Percentiles rank a stretch among this genome's conserved stretches.
phyloP scores from a whole-genome alignment of 2,888 invertebrate species.

The Eupithecia abbreviata region DNA sequence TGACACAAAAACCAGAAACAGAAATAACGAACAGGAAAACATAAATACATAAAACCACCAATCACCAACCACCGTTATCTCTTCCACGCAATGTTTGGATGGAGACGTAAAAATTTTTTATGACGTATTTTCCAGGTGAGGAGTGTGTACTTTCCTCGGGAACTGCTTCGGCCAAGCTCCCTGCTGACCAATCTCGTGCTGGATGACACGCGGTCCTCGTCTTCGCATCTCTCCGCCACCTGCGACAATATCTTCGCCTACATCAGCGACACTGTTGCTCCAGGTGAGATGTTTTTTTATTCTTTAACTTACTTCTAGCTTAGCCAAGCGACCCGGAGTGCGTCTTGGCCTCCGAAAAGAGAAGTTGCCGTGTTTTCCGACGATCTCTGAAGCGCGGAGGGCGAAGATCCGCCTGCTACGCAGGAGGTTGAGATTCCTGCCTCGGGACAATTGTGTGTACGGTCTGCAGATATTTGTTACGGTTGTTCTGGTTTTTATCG shows the following conservation, averaged over 20 bases:
- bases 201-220: conserved; percentile 87
- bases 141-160: conserved; percentile 89
- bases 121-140: conserved; percentile 66
- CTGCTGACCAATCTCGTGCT: conserved; percentile 91
- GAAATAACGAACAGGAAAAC: neutral
- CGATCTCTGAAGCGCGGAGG: too few relatives aligned
- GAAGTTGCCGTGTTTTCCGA: too few relatives aligned
- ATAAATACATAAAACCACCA: neutral
- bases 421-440: too few relatives aligned
- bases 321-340: too few relatives aligned
- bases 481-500: too few relatives aligned
- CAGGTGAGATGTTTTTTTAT: conserved; percentile 79
- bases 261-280: conserved; percentile 91
- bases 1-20: neutral
- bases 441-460: too few relatives aligned
- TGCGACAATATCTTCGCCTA: conserved; percentile 92
- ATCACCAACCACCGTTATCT: too few relatives aligned
- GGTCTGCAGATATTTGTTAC: too few relatives aligned
- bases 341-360: too few relatives aligned
- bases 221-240: conserved; percentile 73
- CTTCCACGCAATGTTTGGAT: neutral
- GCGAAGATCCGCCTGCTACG: too few relatives aligned
- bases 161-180: conserved; percentile 89
- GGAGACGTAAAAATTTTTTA: neutral
- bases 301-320: neutral